Base-by-base conservation (phyloP, 2,888 invertebrate genomes). In the Parnassius mnemosyne region DNA sequence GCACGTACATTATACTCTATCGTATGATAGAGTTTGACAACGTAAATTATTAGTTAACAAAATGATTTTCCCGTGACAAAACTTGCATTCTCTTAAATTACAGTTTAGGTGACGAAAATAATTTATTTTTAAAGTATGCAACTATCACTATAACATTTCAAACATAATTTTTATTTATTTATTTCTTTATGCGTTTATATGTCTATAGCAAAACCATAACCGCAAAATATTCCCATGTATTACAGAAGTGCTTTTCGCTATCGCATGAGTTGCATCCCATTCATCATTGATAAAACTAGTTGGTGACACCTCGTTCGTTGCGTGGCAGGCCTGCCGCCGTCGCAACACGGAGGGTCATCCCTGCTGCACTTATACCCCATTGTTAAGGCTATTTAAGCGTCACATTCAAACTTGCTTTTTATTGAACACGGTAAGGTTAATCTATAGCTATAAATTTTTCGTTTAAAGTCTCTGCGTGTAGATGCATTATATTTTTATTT, bases 261-360 rank as follows among this genome's bases (percentile, higher is more conserved):
- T 57, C 62, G 57, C 50, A 56, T 47, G 52, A 56, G 47, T 43
- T 60, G 58, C 58, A 52, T 56, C 34, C 71, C 74, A 85, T 87
- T 77, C 78, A 83, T 87, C 86, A 85, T 80, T 84, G 80, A 84
- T 85, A 84, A 83, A 84, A 83, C 81, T 77, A 77, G 82, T 80
- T 70, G 79, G 69, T 71, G 84, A 82, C 83, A 82, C 78, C 76
- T 82, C 78, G 77, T 81, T 78, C 78, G 79, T 79, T 74, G 78
- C 68, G 64, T 69, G 71, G 68, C 25, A 53, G 49, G 42, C 34
- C 60, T 58, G 53, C 53, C 62, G 57, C 56, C 61, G 57, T 50
- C 54, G 53, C 53, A 13, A 55, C 51, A 2, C 51, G 61, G 55
- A 57, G 65, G 65, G 67, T 56, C 64, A 54, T 63, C 67, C 61